These are phyloP conservation scores for Sebastes minor DNA, from an alignment of 2,797 vertebrate genomes.

Conservation along the genomic window DNA sequence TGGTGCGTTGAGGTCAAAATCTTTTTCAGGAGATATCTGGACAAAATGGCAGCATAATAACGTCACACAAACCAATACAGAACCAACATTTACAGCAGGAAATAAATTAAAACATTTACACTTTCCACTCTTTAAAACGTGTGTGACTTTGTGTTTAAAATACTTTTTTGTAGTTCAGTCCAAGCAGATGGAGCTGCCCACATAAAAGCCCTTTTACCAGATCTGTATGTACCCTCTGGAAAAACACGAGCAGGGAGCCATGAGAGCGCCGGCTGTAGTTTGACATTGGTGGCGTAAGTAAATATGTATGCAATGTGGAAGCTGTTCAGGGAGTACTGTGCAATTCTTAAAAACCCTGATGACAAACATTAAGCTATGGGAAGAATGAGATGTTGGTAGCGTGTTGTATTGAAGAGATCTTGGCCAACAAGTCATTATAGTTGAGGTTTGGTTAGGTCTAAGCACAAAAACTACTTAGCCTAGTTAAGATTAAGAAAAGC, in stretches of 20 bases:
- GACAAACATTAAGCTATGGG: neutral
- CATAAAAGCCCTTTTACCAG: constrained; percentile 36
- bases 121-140: constrained; percentile 6
- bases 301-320: constrained; percentile 41
- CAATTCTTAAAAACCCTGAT: neutral
- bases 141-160: constrained; percentile 23
- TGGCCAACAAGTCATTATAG: neutral
- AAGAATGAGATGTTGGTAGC: neutral
- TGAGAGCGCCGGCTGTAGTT: constrained; percentile 30
- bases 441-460: neutral
- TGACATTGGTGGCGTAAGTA: constrained; percentile 26
- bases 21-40: neutral
- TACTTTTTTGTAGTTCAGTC: constrained; percentile 31
- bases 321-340: constrained; percentile 6
- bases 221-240: constrained; percentile 16
- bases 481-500: neutral
- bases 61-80: neutral
- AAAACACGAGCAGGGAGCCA: constrained; percentile 21
- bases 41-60: neutral
- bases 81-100: neutral
- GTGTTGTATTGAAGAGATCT: neutral
- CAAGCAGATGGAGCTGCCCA: constrained; percentile 58
- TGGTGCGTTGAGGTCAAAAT: neutral
- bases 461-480: neutral
- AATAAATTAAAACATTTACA: neutral